Conservation (phyloP, 1,140 invertebrate species). For the Pachypeltis micranthus region DNA sequence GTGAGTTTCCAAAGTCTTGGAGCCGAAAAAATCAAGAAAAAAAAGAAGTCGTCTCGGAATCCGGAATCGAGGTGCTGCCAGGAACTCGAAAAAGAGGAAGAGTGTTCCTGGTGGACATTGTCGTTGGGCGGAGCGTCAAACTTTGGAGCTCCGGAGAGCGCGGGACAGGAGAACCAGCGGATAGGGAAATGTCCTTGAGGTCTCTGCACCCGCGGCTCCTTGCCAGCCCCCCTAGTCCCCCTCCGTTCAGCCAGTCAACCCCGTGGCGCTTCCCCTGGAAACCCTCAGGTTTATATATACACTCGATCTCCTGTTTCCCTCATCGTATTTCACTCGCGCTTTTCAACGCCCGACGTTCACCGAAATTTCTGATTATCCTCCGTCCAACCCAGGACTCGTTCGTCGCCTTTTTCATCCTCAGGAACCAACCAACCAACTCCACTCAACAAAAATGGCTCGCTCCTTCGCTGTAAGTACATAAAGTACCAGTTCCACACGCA, state of each 20-base stretch:
- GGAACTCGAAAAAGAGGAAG: no score
- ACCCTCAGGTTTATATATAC: slow-evolving; percentile 4
- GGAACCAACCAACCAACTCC: neutral
- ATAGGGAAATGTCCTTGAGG: slow-evolving; percentile 5
- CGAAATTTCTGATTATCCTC: no score
- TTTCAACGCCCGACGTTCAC: no score
- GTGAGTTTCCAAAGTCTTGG: no score
- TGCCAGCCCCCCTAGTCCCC: neutral
- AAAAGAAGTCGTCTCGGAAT: no score
- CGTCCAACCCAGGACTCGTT: neutral
- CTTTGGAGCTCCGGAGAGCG: no score
- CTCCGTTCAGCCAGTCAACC: no score
- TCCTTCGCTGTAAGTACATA: slow-evolving; percentile 13
- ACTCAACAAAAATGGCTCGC: slow-evolving; percentile 14
- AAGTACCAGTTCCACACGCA: neutral
- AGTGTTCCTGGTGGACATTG: no score
- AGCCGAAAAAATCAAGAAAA: no score
- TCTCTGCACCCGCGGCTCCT: neutral
- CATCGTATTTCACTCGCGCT: slow-evolving; percentile 9
- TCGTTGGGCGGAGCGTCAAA: no score
- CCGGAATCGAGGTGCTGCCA: no score
- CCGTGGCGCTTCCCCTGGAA: neutral
- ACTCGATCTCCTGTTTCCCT: neutral
- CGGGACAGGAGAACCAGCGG: no score
- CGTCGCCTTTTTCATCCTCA: neutral